Conservation (phyloP, 2,113 vertebrate genomes). For the Oplegnathus fasciatus region DNA sequence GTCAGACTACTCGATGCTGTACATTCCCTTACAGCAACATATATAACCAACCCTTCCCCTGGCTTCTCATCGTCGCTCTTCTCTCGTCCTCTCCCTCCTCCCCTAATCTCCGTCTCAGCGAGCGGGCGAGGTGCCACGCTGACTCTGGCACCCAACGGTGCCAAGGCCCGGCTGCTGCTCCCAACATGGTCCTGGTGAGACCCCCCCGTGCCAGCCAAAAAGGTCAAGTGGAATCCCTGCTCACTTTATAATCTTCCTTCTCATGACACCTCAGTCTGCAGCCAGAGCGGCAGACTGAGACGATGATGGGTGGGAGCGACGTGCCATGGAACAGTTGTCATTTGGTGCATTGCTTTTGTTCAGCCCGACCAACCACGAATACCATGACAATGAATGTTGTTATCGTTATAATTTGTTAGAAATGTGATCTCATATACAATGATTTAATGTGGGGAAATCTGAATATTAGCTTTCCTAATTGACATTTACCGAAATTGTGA, state of each 20-base stretch:
- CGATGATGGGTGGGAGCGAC: background rate
- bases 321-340: background rate
- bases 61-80: background rate
- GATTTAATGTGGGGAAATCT: background rate
- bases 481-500: constrained; percentile 6
- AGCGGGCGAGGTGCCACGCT: constrained; percentile 46
- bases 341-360: constrained; percentile 34
- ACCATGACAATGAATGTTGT: fast-evolving
- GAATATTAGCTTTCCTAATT: background rate
- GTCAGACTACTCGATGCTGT: background rate
- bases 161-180: constrained; percentile 54
- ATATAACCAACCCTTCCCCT: background rate
- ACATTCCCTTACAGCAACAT: background rate
- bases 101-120: constrained; percentile 52
- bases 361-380: background rate
- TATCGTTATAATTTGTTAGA: background rate
- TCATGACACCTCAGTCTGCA: constrained; percentile 24
- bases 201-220: constrained; percentile 44
- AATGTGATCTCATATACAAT: background rate
- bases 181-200: constrained; percentile 45
- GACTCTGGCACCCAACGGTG: constrained; percentile 55
- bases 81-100: background rate
- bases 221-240: constrained; percentile 67
- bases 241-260: constrained; percentile 53
- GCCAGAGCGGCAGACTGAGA: background rate